Conservation (phyloP, 2,113 vertebrate species). For the Pterocles burchelli region DNA sequence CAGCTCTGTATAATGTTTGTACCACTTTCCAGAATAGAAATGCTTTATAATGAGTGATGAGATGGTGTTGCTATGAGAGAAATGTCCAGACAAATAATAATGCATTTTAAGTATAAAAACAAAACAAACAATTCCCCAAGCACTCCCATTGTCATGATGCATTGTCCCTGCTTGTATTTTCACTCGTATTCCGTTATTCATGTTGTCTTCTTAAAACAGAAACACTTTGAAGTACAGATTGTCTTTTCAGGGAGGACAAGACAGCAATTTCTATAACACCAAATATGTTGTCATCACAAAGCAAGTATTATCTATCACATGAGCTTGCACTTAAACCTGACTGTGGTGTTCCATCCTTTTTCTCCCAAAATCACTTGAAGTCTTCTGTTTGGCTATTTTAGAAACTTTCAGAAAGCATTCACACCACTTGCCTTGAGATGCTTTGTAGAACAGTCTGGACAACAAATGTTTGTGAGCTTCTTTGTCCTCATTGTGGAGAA, state of each 20-base stretch:
- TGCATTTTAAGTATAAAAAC: background rate
- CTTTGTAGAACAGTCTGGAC: background rate
- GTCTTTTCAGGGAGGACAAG: background rate
- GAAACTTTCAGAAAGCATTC: background rate
- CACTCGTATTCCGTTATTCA: background rate
- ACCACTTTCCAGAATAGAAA: background rate
- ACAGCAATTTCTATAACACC: background rate
- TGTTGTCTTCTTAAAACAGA: background rate
- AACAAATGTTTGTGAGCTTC: background rate
- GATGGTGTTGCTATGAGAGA: background rate
- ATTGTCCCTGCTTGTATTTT: background rate
- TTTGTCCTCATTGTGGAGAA: background rate
- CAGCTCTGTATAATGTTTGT: background rate
- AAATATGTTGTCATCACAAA: background rate
- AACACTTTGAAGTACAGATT: background rate
- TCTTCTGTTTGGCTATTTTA: background rate
- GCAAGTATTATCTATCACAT: background rate
- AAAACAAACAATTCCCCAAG: background rate
- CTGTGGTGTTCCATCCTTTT: background rate
- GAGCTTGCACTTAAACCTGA: background rate
- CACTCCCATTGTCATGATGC: background rate
- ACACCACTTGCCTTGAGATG: accelerated
- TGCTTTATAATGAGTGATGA: background rate
- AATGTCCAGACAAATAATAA: background rate
- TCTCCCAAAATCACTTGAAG: background rate